Conservation (phyloP, 1,140 invertebrate genomes). For the Pseudachorutes palmiensis region DNA sequence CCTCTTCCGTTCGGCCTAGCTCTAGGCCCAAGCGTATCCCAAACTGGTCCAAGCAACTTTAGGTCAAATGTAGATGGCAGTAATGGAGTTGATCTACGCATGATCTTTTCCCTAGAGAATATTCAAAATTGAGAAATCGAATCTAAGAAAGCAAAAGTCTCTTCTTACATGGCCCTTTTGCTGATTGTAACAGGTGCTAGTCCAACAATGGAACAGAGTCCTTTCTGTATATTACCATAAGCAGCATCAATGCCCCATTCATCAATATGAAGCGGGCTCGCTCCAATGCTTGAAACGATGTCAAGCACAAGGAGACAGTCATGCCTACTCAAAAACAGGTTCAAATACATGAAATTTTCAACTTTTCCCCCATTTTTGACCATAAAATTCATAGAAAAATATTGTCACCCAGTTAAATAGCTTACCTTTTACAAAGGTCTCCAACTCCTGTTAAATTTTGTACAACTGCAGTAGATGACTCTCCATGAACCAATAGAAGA, state of each 20-base stretch:
- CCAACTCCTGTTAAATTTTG: constrained; percentile 70
- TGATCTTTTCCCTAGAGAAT: not conserved
- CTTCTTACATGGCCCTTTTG: not conserved
- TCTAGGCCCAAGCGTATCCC: not conserved
- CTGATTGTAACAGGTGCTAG: constrained; percentile 76
- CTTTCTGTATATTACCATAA: constrained; percentile 76
- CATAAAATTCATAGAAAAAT: not conserved
- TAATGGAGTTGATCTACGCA: too few species aligned
- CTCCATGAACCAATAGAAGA: constrained; percentile 73
- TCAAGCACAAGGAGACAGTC: constrained; percentile 68
- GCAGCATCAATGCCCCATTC: constrained; percentile 68
- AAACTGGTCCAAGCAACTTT: not conserved
- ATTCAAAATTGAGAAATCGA: not conserved
- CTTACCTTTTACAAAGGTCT: constrained; percentile 60
- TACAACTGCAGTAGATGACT: constrained; percentile 71
- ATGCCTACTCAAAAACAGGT: constrained; percentile 46
- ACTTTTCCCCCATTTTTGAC: not conserved
- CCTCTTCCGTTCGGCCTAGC: too few species aligned
- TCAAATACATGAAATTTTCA: not conserved
- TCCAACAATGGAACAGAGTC: constrained; percentile 68
- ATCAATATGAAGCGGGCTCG: constrained; percentile 66
- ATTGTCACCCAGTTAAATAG: not conserved
- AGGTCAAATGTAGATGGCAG: too few species aligned
- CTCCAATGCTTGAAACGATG: constrained; percentile 69
- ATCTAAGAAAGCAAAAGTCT: too few species aligned